Conservation (phyloP, 2,888 invertebrate species). For the Oxytorus armatus region DNA sequence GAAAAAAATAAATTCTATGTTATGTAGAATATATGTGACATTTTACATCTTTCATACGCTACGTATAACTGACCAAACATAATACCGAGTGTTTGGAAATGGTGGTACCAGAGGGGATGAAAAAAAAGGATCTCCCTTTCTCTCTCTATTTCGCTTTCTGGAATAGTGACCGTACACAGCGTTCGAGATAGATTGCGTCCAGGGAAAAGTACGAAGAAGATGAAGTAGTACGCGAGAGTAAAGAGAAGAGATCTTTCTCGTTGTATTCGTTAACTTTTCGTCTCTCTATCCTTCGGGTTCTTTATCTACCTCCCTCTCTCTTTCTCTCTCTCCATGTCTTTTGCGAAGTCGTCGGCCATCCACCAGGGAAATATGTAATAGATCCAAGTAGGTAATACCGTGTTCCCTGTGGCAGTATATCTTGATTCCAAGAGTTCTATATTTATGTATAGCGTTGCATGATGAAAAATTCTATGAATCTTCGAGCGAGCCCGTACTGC, state of each 20-base stretch:
- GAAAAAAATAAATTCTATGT: too few species aligned
- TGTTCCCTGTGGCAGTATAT: constrained; percentile 39
- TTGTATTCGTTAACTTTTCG: constrained; percentile 62
- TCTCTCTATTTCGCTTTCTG: constrained; percentile 11
- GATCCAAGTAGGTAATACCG: constrained; percentile 50
- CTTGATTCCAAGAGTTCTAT: constrained; percentile 53
- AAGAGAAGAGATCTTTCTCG: constrained; percentile 12
- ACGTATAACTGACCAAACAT: constrained; percentile 11
- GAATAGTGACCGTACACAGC: constrained; percentile 37
- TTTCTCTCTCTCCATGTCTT: constrained; percentile 10
- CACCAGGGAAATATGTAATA: constrained; percentile 65
- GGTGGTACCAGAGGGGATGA: background rate
- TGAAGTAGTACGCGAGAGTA: constrained; percentile 31
- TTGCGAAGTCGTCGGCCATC: constrained; percentile 50
- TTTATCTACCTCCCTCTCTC: background rate
- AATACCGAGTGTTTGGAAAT: background rate
- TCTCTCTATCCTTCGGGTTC: constrained; percentile 11
- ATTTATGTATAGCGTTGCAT: constrained; percentile 36
- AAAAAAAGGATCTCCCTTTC: constrained; percentile 11
- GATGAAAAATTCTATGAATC: constrained; percentile 67
- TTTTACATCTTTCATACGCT: too few species aligned
- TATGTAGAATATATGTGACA: too few species aligned
- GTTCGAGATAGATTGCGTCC: constrained; percentile 55
- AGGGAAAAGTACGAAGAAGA: constrained; percentile 43
- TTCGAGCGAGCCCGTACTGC: constrained; percentile 45